Evolutionary conservation across 2,797 vertebrate genomes (phyloP).

Genomic region (Potorous gilbertii): DNA sequence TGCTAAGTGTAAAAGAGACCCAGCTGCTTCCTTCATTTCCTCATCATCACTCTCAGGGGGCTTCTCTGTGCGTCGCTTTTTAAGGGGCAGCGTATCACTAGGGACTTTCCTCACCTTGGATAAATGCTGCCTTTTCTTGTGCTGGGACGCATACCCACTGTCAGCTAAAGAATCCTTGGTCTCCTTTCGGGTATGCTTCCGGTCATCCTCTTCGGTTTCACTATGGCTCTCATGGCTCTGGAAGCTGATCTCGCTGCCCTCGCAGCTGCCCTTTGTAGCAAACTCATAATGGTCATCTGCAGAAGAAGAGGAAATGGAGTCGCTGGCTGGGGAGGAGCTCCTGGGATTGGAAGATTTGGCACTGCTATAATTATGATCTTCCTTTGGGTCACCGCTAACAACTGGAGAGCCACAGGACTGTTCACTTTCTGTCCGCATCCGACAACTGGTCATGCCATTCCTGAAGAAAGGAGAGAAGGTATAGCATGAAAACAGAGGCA

Average conservation of each 20-base stretch:
- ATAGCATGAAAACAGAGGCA: not conserved
- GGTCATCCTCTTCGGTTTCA: conserved; percentile 91
- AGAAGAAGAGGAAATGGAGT: conserved; percentile 86
- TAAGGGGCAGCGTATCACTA: conserved; percentile 96
- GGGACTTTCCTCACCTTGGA: conserved; percentile 91
- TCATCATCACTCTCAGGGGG: conserved; percentile 96
- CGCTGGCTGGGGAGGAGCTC: conserved; percentile 89
- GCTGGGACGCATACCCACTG: conserved; percentile 87
- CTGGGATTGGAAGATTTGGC: conserved; percentile 91
- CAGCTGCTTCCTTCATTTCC: conserved; percentile 99
- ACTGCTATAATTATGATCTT: conserved; percentile 97
- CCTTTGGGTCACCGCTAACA: conserved; percentile 94
- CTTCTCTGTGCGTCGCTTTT: conserved; percentile 97
- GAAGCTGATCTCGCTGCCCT: conserved; percentile 91
- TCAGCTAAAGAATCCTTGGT: conserved; percentile 90
- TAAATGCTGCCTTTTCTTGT: conserved; percentile 93
- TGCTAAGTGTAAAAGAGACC: conserved; percentile 96
- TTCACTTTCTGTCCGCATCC: conserved; percentile 92
- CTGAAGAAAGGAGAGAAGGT: conserved; percentile 77
- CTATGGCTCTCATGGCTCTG: conserved; percentile 90
- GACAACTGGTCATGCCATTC: conserved; percentile 92
- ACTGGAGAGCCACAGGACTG: conserved; percentile 91
- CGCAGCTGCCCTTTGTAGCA: conserved; percentile 90
- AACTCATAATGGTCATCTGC: conserved; percentile 87
- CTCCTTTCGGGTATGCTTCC: conserved; percentile 89